phyloP scores from a whole-genome alignment of 2,888 invertebrate species.

The Imbricaverruca yamaguchii region DNA sequence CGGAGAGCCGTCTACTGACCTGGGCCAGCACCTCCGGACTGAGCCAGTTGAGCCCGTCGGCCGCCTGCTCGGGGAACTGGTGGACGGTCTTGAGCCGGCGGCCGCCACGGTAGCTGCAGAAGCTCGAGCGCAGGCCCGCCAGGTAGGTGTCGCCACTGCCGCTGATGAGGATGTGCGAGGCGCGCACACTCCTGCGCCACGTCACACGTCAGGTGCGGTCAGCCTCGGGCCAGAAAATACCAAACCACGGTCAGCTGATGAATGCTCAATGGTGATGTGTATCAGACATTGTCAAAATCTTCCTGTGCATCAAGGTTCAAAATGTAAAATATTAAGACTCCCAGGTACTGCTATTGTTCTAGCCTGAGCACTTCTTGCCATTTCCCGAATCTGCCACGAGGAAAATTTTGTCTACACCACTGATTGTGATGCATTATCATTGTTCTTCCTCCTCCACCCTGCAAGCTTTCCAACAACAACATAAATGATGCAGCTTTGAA shows the following conservation, averaged over 20 bases:
- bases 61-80: constrained; percentile 59
- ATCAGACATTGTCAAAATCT: no score
- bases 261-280: no score
- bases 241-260: neutral
- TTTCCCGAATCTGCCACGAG: no score
- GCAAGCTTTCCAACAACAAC: no score
- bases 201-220: neutral
- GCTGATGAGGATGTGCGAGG: constrained; percentile 73
- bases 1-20: constrained; percentile 43
- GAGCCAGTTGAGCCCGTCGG: constrained; percentile 73
- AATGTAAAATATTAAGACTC: no score
- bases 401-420: no score
- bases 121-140: constrained; percentile 70
- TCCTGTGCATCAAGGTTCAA: no score
- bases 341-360: no score
- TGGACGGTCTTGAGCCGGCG: constrained; percentile 60
- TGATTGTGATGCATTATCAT: no score
- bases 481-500: no score
- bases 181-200: constrained; percentile 62
- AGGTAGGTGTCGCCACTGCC: constrained; percentile 62
- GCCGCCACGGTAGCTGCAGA: constrained; percentile 63
- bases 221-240: neutral
- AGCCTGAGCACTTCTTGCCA: no score
- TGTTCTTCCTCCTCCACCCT: no score
- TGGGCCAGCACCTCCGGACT: constrained; percentile 87